Percentiles rank a stretch among this genome's conserved stretches.
These are phyloP conservation scores for Ciconia nigra DNA, from an alignment of 2,797 vertebrate genomes.

Conservation along the genomic window DNA sequence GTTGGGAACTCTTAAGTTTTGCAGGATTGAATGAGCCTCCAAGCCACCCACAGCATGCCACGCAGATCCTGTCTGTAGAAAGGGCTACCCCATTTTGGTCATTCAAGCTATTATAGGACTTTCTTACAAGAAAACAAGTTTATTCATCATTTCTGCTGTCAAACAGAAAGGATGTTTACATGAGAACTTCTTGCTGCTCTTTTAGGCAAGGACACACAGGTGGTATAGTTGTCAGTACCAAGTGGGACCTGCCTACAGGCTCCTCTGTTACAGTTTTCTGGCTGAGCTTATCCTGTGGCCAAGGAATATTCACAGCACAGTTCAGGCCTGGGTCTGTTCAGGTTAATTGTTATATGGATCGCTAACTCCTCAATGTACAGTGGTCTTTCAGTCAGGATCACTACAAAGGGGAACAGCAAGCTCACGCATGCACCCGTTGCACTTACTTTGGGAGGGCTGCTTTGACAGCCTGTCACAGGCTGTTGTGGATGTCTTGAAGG, in stretches of 20 bases:
- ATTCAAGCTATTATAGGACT: neutral
- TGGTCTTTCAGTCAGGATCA: neutral
- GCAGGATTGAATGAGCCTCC: neutral
- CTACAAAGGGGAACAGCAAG: neutral
- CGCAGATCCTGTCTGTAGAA: neutral
- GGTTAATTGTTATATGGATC: neutral
- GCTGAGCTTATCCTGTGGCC: neutral
- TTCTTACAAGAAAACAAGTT: neutral
- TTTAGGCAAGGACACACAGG: neutral
- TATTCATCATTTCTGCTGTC: neutral
- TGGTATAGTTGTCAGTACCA: neutral
- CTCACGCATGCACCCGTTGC: fast-evolving
- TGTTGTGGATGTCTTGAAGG: neutral
- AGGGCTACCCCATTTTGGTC: neutral
- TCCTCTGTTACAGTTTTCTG: neutral
- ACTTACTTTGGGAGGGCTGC: neutral
- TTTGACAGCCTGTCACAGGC: neutral
- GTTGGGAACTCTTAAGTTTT: neutral
- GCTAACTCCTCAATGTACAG: neutral
- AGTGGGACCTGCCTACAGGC: neutral
- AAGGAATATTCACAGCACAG: neutral
- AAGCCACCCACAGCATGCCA: neutral
- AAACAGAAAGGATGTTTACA: neutral
- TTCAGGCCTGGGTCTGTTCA: neutral
- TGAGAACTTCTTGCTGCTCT: neutral